These are phyloP conservation scores for Hippotragus niger DNA, from an alignment of 2,113 vertebrate genomes.

Conservation along the genomic window DNA sequence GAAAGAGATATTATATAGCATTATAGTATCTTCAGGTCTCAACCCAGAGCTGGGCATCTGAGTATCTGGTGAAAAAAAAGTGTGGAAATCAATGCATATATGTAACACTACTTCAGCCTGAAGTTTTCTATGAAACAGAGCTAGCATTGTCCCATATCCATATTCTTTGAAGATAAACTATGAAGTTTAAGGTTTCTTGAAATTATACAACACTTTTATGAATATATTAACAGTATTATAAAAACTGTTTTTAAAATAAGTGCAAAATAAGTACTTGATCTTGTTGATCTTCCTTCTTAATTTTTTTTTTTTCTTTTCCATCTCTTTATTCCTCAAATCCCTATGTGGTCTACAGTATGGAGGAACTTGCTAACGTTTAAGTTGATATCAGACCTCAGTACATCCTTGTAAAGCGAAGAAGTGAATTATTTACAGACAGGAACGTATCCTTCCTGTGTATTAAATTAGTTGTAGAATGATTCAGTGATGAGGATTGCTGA, in stretches of 20 bases:
- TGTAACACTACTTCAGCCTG: not conserved
- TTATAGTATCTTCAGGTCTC: not conserved
- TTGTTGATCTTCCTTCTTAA: not conserved
- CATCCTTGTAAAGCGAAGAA: not conserved
- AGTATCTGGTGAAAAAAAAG: not conserved
- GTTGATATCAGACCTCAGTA: not conserved
- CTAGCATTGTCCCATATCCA: not conserved
- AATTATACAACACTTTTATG: not conserved
- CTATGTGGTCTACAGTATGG: not conserved
- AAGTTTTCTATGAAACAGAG: not conserved
- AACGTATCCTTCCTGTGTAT: not conserved
- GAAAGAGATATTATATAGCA: not conserved
- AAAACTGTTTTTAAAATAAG: not conserved
- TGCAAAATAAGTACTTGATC: not conserved
- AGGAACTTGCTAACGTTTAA: not conserved
- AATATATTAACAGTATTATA: not conserved
- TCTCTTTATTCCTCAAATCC: not conserved
- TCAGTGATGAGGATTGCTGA: not conserved
- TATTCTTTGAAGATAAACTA: not conserved
- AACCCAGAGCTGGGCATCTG: not conserved
- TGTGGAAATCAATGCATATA: not conserved
- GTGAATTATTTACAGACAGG: not conserved
- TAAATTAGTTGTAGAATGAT: not conserved
- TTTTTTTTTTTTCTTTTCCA: not conserved
- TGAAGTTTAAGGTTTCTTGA: not conserved